Conservation (phyloP, 1,140 invertebrate genomes). For the Bombus breviceps region DNA sequence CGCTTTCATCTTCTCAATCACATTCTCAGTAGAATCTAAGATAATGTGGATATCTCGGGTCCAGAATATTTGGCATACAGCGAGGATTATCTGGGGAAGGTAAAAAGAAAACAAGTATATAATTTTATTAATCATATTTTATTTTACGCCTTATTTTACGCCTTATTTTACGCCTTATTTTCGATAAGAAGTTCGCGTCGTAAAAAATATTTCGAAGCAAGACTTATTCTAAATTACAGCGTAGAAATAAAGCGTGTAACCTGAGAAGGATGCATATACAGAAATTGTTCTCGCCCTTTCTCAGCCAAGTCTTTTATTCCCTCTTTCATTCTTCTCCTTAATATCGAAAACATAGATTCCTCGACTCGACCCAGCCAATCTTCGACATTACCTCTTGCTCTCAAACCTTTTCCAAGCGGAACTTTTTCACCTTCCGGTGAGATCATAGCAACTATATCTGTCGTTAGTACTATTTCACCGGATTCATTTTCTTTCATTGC, state of each 20-base stretch:
- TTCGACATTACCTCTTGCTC: slow-evolving; percentile 93
- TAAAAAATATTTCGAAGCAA: background rate
- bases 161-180: background rate
- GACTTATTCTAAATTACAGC: too few species aligned
- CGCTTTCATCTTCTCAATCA: slow-evolving; percentile 83
- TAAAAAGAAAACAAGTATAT: too few species aligned
- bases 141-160: background rate
- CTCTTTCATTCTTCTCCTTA: slow-evolving; percentile 89
- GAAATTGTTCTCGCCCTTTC: slow-evolving; percentile 85
- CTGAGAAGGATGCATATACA: slow-evolving; percentile 85
- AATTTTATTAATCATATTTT: background rate
- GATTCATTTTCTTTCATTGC: slow-evolving; percentile 70
- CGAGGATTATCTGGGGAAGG: slow-evolving; percentile 85
- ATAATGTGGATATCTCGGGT: slow-evolving; percentile 89
- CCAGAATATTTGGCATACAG: slow-evolving; percentile 95
- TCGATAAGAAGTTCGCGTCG: background rate
- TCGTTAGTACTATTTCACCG: slow-evolving; percentile 83
- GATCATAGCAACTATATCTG: slow-evolving; percentile 93
- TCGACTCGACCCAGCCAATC: slow-evolving; percentile 95
- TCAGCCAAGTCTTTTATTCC: slow-evolving; percentile 86
- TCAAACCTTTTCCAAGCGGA: slow-evolving; percentile 90
- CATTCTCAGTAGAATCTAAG: slow-evolving; percentile 82
- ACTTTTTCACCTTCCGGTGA: slow-evolving; percentile 93
- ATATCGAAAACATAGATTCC: slow-evolving; percentile 90
- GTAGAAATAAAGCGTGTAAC: slow-evolving; percentile 69